A percentile compares a stretch with the other conserved stretches of the same genome.
Conservation (phyloP, 2,113 vertebrate species). For the Rousettus leschenaultii region DNA sequence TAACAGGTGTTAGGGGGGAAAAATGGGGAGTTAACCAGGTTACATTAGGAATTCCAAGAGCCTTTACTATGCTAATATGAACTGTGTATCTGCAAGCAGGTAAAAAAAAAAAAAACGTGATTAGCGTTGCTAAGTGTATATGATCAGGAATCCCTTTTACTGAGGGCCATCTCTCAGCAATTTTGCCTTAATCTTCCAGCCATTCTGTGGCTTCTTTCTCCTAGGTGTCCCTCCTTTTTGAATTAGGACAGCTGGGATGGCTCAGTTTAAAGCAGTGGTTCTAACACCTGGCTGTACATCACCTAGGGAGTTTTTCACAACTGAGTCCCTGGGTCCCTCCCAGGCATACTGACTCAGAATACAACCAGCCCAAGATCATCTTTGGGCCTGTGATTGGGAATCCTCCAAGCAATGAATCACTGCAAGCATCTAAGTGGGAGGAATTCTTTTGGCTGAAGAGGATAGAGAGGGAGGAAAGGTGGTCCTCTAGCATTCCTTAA, state of each 20-base stretch:
- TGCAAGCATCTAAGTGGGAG: slow-evolving; percentile 17
- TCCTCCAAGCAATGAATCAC: slow-evolving; percentile 33
- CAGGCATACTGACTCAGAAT: neutral
- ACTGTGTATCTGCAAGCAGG: neutral
- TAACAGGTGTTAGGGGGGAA: neutral
- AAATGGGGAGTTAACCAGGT: neutral
- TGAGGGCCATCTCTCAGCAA: neutral
- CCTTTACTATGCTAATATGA: neutral
- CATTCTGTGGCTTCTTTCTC: neutral
- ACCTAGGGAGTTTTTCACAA: neutral
- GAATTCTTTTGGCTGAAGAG: neutral
- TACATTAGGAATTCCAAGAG: neutral
- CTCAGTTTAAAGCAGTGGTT: neutral
- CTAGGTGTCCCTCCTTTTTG: neutral
- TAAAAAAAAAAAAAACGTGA: neutral
- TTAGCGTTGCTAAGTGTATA: neutral
- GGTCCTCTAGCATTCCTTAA: neutral
- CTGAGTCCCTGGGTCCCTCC: neutral
- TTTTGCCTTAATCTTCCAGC: neutral
- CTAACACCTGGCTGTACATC: neutral
- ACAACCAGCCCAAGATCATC: neutral
- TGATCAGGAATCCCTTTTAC: neutral
- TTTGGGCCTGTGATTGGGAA: neutral
- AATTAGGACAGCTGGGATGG: neutral
- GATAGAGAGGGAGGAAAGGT: neutral